Percentiles rank a stretch among this genome's conserved stretches.
These are phyloP conservation scores for Zaprionus inermis DNA, from an alignment of 1,140 invertebrate species.

Conservation along the genomic window DNA sequence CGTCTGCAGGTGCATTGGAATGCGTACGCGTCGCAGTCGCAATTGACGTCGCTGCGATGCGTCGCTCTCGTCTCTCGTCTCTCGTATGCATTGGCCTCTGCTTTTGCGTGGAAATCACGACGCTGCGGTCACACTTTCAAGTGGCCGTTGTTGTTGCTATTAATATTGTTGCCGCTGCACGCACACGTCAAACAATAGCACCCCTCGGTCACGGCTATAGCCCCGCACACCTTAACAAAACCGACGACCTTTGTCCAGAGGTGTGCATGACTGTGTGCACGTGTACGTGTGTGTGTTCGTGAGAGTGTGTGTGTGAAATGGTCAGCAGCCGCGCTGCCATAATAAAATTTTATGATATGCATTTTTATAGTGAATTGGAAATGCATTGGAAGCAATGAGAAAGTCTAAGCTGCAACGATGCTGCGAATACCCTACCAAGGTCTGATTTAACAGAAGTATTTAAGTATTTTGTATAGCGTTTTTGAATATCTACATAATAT, in stretches of 20 bases:
- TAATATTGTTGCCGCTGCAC: conserved; percentile 25
- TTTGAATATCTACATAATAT: no score
- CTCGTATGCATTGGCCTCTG: conserved; percentile 24
- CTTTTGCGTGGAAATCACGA: conserved; percentile 70
- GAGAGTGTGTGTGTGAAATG: conserved; percentile 22
- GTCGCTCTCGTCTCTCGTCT: conserved; percentile 52
- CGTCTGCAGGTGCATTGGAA: conserved; percentile 74
- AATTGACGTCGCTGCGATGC: conserved; percentile 26
- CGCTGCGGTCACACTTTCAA: conserved; percentile 81
- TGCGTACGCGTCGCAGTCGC: conserved; percentile 52
- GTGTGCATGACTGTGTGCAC: conserved; percentile 11
- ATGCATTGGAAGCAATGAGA: conserved; percentile 61
- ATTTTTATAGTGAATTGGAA: conserved; percentile 78
- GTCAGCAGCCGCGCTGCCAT: conserved; percentile 62
- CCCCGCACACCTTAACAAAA: conserved; percentile 63
- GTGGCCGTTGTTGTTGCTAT: conserved; percentile 47
- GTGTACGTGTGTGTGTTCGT: conserved; percentile 12
- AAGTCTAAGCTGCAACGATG: conserved; percentile 41
- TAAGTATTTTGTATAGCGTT: no score
- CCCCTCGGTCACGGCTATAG: conserved; percentile 31
- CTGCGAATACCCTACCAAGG: conserved; percentile 36
- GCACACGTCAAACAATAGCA: conserved; percentile 69
- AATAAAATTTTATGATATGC: conserved; percentile 82
- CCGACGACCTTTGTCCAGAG: conserved; percentile 76
- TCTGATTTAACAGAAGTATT: no score